Base-by-base conservation (phyloP, 2,113 vertebrate genomes). In the Varanus komodoensis region DNA sequence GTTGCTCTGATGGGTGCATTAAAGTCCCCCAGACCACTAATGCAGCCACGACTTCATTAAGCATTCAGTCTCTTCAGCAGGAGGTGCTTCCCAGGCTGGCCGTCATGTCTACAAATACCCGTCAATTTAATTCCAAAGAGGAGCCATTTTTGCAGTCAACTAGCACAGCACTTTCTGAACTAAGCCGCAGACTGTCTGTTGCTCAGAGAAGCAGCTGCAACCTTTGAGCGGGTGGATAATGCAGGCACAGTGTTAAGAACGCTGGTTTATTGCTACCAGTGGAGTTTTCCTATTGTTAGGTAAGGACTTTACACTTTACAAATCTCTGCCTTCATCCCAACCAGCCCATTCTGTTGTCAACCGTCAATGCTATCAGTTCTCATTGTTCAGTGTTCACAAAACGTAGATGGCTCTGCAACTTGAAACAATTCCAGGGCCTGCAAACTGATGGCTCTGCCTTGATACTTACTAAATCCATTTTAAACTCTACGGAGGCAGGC, bases 11-110 rank as follows among this genome's bases (percentile, higher is more conserved):
- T 29, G 34, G 9, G 68, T 32, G 79, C 52, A n/a, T 38, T 78
- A 54, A 78, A 79, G 12, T 71, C 34, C 71, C 67, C 84, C 6
- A 82, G 82, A 90, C 38, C 61, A 68, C 88, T 85, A 91, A 91
- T 38, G 69, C 74, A 73, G 80, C 86, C 21, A 75, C 69, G 81
- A 64, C 34, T 89, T 64, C 74, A 82, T 32, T n/a, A 92, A 93
- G 83, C 52, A 80, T 50, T 52, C 73, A 57, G 25, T 61, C 80
- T 87, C 84, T 74, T 67, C 86, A 89, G 73, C 61, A 64, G 29
- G 74, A 93, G 71, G 32, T 89, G 68, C 44, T 84, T 90, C 38
- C 6, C 11, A 71, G 61, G 57, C 54, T 85, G 71, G 88, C 38
- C 1, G 50, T 67, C 2, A 80, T 71, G 80, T 75, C n/a, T 44